Base-by-base conservation (phyloP, 2,888 invertebrate genomes). In the Actias luna region DNA sequence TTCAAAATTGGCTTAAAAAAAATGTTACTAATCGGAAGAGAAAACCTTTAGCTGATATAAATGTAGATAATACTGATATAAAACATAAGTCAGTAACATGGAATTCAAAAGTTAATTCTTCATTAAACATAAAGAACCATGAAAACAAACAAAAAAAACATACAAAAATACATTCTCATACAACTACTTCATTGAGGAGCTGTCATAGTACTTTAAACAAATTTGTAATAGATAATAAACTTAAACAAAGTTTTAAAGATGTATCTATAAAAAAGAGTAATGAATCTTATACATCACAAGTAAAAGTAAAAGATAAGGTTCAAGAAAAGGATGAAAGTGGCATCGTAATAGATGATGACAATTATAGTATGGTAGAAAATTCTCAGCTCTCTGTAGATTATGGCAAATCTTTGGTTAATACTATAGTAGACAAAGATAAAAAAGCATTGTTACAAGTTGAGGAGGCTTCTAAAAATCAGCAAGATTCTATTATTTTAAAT, bases 1-100 rank as follows among this genome's bases (percentile, higher is more conserved):
- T 92, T 12, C 75, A 85, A 62, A 72, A 87, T 50, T 92, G 92
- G 92, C 75, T 92, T 5, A 78, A 80, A 57, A 78, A 79, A 60
- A 82, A 76, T 78, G 75, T 82, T 39, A 70, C 69, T 31, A 73
- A 70, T 60, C 60, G 76, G 42, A 58, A 70, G 55, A 81, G 90
- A 66, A 83, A 77, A 74, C 88, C 89, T 62, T 84, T 92, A 67
- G 67, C 80, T 64, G 86, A 89, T 70, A 69, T 92, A 35, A 84
- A 82, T 78, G 72, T 84, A 2, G 89, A 89, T 68, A 18, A 59
- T 29, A n/a, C n/a, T 55, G 29, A 55, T 16, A 55, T 29, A n/a
- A 55, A 55, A n/a, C 29, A 1, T 55, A 16, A 29, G n/a, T 2
- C 29, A 55, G 10, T 12, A n/a, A 29, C 7, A 14, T 25, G 4